Evolutionary conservation across 2,888 invertebrate species (phyloP).

Genomic region (Zaprionus obscuricornis): DNA sequence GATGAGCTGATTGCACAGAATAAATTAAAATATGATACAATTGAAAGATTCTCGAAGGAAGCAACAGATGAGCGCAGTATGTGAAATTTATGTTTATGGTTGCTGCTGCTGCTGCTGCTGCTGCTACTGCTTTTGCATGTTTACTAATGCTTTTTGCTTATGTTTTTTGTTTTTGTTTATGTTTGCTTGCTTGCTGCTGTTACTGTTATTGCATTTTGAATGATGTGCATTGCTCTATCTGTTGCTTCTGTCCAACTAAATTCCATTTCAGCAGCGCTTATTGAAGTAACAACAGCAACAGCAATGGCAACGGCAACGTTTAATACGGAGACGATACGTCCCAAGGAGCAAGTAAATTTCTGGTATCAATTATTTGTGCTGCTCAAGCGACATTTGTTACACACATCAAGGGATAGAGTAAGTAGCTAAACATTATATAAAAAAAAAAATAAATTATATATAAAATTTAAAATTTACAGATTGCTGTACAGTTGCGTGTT

Average conservation of each 20-base stretch:
- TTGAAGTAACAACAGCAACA: constrained; percentile 17
- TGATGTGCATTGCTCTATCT: constrained; percentile 54
- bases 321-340: constrained; percentile 39
- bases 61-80: constrained; percentile 60
- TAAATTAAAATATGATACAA: constrained; percentile 50
- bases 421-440: constrained; percentile 33
- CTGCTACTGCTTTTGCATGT: too few relatives aligned
- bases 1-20: constrained; percentile 84
- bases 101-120: too few relatives aligned
- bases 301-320: background rate
- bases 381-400: constrained; percentile 83
- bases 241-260: constrained; percentile 27
- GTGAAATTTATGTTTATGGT: constrained; percentile 21
- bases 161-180: background rate
- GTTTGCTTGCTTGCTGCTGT: constrained; percentile 1
- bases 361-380: constrained; percentile 84
- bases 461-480: constrained; percentile 57
- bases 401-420: constrained; percentile 83
- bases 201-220: constrained; percentile 6
- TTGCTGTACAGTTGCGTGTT: constrained; percentile 86
- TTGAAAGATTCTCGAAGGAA: too few relatives aligned
- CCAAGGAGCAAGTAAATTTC: constrained; percentile 78
- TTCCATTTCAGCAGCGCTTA: constrained; percentile 66
- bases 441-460: background rate
- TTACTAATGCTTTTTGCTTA: constrained; percentile 11